A percentile compares a stretch with the other conserved stretches of the same genome.
Conservation (phyloP, 2,888 invertebrate species). For the Linhomoeus sp. region DNA sequence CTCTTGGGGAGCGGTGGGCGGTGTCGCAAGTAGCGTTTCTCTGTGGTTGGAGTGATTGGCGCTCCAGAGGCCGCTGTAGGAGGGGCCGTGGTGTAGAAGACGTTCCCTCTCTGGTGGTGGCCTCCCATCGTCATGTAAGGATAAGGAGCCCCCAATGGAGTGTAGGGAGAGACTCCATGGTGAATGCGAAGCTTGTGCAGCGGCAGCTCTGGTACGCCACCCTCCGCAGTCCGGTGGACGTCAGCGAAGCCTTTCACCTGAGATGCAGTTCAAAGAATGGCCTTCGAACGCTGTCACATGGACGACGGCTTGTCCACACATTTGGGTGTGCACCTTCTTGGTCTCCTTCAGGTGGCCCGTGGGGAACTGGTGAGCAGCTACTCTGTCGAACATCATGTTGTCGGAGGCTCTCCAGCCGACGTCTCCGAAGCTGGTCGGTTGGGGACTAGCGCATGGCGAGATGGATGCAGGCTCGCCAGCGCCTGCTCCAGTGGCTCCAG, state of each 20-base stretch:
- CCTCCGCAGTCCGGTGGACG: neutral
- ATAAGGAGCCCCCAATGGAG: slow-evolving; percentile 1
- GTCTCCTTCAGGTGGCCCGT: slow-evolving; percentile 7
- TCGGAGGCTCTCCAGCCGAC: slow-evolving; percentile 33
- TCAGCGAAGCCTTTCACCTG: neutral
- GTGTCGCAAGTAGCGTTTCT: slow-evolving; percentile 7
- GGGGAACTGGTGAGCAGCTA: slow-evolving; percentile 9
- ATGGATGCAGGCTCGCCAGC: slow-evolving; percentile 5
- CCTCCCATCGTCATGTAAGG: neutral
- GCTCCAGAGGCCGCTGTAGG: slow-evolving; percentile 13
- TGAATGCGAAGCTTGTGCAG: too few species aligned
- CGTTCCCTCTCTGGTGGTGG: too few species aligned
- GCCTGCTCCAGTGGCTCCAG: slow-evolving; percentile 4
- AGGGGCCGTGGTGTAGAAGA: too few species aligned
- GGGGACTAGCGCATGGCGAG: slow-evolving; percentile 1
- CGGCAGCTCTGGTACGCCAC: neutral
- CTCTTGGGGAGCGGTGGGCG: slow-evolving; percentile 23
- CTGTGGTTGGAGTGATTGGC: too few species aligned
- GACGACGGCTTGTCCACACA: slow-evolving; percentile 8
- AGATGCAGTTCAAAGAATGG: too few species aligned
- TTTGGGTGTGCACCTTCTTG: slow-evolving; percentile 7
- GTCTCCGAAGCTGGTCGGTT: slow-evolving; percentile 17
- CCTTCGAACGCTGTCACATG: too few species aligned
- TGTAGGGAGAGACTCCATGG: too few species aligned
- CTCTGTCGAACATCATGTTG: slow-evolving; percentile 16